Percentiles rank a stretch among this genome's conserved stretches.
These are phyloP conservation scores for Lathronympha strigana DNA, from an alignment of 2,888 invertebrate species.

Conservation along the genomic window DNA sequence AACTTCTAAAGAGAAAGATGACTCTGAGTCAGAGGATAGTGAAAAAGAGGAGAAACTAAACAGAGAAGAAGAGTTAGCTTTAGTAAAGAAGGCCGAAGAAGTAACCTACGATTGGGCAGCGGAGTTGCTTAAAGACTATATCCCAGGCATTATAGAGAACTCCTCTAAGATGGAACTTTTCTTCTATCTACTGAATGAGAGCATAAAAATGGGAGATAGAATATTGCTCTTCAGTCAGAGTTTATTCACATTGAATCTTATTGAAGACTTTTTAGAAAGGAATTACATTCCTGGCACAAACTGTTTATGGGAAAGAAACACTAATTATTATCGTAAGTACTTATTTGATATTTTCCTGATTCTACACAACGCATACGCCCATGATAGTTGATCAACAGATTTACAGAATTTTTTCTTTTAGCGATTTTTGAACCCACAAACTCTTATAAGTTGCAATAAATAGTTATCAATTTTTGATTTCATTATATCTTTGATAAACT, in stretches of 20 bases:
- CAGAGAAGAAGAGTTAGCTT: conserved; percentile 82
- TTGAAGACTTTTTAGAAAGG: conserved; percentile 95
- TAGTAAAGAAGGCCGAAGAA: conserved; percentile 89
- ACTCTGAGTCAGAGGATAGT: conserved; percentile 81
- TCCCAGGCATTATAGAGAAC: conserved; percentile 94
- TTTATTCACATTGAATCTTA: conserved; percentile 95
- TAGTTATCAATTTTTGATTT: too few relatives aligned
- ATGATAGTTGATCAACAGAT: background rate
- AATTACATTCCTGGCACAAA: conserved; percentile 87
- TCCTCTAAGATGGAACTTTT: conserved; percentile 98
- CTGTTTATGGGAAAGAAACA: conserved; percentile 93
- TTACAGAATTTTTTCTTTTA: too few relatives aligned
- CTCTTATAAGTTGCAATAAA: too few relatives aligned
- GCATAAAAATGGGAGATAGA: conserved; percentile 94
- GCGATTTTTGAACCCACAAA: too few relatives aligned
- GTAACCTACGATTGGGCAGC: conserved; percentile 96
- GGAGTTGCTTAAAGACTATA: conserved; percentile 92
- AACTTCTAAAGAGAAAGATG: conserved; percentile 79
- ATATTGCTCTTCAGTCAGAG: conserved; percentile 98
- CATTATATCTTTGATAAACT: too few relatives aligned
- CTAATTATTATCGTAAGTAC: conserved; percentile 94
- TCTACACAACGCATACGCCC: background rate
- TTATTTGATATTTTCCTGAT: background rate
- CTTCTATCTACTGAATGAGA: conserved; percentile 95
- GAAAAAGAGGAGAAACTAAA: conserved; percentile 85